Evolutionary conservation across 2,888 invertebrate genomes (phyloP).

Genomic region (Cataglyphis altisquamis): DNA sequence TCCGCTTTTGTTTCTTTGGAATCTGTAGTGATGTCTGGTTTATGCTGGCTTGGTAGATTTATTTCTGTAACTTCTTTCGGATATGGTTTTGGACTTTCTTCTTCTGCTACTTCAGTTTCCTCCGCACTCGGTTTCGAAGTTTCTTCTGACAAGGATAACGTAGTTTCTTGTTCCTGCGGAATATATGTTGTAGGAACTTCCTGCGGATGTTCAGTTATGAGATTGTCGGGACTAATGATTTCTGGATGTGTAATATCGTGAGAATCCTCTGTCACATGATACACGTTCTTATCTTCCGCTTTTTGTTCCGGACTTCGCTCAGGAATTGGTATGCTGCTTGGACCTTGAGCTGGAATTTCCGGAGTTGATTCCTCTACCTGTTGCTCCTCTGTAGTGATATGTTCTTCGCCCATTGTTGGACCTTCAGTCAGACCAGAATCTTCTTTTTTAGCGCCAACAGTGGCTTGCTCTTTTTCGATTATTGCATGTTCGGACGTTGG

Average conservation of each 20-base stretch:
- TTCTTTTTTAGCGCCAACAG: slow-evolving; percentile 63
- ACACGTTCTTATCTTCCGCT: slow-evolving; percentile 80
- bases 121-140: slow-evolving; percentile 49
- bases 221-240: slow-evolving; percentile 69
- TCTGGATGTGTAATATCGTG: slow-evolving; percentile 69
- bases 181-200: slow-evolving; percentile 72
- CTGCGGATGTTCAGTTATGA: slow-evolving; percentile 76
- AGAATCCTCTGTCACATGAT: slow-evolving; percentile 76
- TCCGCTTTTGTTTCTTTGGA: slow-evolving; percentile 56
- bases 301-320: slow-evolving; percentile 79
- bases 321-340: slow-evolving; percentile 78
- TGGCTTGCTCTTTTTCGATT: slow-evolving; percentile 43
- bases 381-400: slow-evolving; percentile 19
- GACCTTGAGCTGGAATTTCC: slow-evolving; percentile 72
- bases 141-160: slow-evolving; percentile 51
- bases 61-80: slow-evolving; percentile 45
- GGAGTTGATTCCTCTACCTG: slow-evolving; percentile 36
- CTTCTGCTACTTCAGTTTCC: slow-evolving; percentile 10
- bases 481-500: slow-evolving; percentile 50
- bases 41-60: slow-evolving; percentile 31
- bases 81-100: not conserved
- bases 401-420: slow-evolving; percentile 25
- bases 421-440: slow-evolving; percentile 48
- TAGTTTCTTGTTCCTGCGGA: slow-evolving; percentile 66
- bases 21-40: slow-evolving; percentile 49